These are phyloP conservation scores for Dolichotis patagonum DNA, from an alignment of 2,113 vertebrate species.

Conservation along the genomic window DNA sequence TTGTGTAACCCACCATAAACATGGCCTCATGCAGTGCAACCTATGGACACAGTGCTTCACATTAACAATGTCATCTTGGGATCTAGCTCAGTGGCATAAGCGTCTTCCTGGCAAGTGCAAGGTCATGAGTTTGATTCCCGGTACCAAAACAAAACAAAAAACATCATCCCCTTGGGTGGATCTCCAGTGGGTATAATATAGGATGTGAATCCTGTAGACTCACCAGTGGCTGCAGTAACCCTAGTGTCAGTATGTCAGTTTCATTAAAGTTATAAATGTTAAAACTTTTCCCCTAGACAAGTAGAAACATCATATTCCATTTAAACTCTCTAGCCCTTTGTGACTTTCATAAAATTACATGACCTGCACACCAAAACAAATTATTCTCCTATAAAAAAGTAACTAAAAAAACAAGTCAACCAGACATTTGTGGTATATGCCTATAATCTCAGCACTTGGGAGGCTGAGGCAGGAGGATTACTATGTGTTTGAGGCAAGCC, in stretches of 20 bases:
- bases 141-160: too few species aligned
- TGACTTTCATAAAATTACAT: constrained; percentile 9
- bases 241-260: not conserved
- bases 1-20: too few species aligned
- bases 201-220: not conserved
- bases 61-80: not conserved
- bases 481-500: not conserved
- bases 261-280: not conserved
- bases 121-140: too few species aligned
- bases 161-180: not conserved
- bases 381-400: not conserved
- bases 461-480: not conserved
- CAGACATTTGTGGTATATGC: not conserved
- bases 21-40: not conserved
- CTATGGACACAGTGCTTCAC: not conserved
- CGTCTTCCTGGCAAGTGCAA: too few species aligned
- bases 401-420: not conserved
- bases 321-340: not conserved
- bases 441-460: not conserved
- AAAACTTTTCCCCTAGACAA: not conserved
- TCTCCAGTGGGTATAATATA: not conserved
- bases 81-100: too few species aligned
- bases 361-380: not conserved
- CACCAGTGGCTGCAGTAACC: not conserved
- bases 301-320: not conserved